These are phyloP conservation scores for Acanthurus tractus DNA, from an alignment of 2,797 vertebrate genomes.

Conservation along the genomic window DNA sequence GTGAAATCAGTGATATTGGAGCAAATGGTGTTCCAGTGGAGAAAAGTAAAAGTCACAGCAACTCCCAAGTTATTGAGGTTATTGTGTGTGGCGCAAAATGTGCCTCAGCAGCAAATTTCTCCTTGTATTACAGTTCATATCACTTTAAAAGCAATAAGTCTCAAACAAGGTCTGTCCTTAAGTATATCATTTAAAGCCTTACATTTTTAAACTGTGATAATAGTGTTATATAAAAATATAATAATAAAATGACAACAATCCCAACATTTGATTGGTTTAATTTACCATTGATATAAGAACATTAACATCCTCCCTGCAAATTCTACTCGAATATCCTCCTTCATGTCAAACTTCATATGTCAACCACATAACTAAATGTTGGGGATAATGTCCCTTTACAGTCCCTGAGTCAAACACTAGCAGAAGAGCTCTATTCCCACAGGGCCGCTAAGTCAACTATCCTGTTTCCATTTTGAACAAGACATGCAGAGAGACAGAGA, in stretches of 20 bases:
- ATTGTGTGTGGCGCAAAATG: not conserved
- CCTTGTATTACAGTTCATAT: not conserved
- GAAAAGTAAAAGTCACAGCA: not conserved
- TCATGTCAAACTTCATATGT: constrained; percentile 7
- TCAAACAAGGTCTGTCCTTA: not conserved
- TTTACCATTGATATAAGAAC: not conserved
- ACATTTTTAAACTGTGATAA: too few species aligned
- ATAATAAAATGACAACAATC: not conserved
- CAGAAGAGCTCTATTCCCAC: constrained; percentile 37
- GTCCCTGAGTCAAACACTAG: constrained; percentile 17
- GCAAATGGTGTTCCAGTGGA: constrained; percentile 1
- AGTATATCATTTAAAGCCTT: too few species aligned
- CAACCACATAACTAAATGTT: constrained; percentile 11
- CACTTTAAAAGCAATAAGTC: not conserved
- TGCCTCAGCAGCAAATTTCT: not conserved
- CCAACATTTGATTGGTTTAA: not conserved
- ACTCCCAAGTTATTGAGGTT: not conserved
- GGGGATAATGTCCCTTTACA: constrained; percentile 10
- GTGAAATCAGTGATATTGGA: not conserved
- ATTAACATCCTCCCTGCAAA: not conserved
- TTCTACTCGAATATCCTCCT: not conserved
- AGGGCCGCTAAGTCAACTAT: constrained; percentile 48
- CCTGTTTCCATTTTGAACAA: constrained; percentile 55
- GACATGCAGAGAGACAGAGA: constrained; percentile 52
- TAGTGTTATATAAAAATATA: too few species aligned